These are phyloP conservation scores for Procambarus clarkii DNA, from an alignment of 1,140 invertebrate species.

Conservation along the genomic window DNA sequence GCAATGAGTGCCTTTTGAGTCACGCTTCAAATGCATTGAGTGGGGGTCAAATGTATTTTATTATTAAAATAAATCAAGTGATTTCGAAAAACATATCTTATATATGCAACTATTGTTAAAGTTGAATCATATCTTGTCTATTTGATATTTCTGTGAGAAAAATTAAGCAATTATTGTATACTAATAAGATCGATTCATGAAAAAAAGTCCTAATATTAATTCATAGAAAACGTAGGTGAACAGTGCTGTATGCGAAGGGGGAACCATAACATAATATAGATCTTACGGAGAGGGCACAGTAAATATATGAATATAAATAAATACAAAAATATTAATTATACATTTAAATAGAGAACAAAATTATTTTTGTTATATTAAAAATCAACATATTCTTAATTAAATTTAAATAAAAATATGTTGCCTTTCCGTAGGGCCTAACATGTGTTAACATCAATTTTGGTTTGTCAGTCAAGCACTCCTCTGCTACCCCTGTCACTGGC, in stretches of 20 bases:
- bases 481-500: neutral
- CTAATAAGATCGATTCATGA: neutral
- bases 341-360: no score
- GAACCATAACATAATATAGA: neutral
- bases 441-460: neutral
- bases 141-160: neutral
- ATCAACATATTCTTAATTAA: no score
- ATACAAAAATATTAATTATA: no score
- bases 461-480: neutral
- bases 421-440: neutral
- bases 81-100: neutral
- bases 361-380: no score
- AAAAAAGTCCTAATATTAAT: neutral
- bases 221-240: neutral
- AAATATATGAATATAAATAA: no score
- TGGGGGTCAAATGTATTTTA: neutral
- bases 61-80: neutral
- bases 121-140: neutral
- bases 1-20: neutral
- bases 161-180: neutral
- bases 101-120: neutral
- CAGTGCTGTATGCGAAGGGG: neutral
- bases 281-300: neutral
- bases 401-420: neutral
- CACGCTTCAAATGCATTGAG: neutral